These are phyloP conservation scores for Goniozus legneri DNA, from an alignment of 1,140 invertebrate species.

Conservation along the genomic window DNA sequence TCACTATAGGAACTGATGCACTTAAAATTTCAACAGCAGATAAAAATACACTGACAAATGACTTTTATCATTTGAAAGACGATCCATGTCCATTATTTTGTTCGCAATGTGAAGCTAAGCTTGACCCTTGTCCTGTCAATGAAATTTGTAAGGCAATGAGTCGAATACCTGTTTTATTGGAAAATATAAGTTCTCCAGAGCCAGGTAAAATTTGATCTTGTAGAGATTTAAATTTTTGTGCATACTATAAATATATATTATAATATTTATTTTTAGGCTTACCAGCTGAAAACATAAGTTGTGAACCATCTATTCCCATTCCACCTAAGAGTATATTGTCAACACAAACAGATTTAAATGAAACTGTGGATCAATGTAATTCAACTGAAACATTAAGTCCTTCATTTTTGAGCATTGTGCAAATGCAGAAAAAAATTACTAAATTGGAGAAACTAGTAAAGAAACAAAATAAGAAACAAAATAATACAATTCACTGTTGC, in stretches of 20 bases:
- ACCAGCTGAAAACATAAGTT: not conserved
- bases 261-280: not conserved
- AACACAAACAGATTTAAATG: too few species aligned
- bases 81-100: conserved; percentile 34
- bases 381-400: too few species aligned
- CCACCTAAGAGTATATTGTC: not conserved
- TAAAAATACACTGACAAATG: conserved; percentile 25
- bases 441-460: conserved; percentile 27
- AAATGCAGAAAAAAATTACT: conserved; percentile 23
- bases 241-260: not conserved
- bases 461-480: conserved; percentile 10
- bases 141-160: conserved; percentile 30
- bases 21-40: conserved; percentile 14
- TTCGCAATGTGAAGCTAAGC: conserved; percentile 20
- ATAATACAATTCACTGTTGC: not conserved
- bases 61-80: conserved; percentile 20
- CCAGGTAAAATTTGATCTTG: not conserved
- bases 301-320: not conserved
- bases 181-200: conserved; percentile 1
- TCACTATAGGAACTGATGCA: not conserved
- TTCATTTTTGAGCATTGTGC: too few species aligned
- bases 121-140: conserved; percentile 18
- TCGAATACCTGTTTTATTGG: conserved; percentile 10
- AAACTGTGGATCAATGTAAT: not conserved
- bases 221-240: not conserved